A percentile compares a stretch with the other conserved stretches of the same genome.
These are phyloP conservation scores for Malthinus seriepunctatus DNA, from an alignment of 2,888 invertebrate genomes.

Conservation along the genomic window DNA sequence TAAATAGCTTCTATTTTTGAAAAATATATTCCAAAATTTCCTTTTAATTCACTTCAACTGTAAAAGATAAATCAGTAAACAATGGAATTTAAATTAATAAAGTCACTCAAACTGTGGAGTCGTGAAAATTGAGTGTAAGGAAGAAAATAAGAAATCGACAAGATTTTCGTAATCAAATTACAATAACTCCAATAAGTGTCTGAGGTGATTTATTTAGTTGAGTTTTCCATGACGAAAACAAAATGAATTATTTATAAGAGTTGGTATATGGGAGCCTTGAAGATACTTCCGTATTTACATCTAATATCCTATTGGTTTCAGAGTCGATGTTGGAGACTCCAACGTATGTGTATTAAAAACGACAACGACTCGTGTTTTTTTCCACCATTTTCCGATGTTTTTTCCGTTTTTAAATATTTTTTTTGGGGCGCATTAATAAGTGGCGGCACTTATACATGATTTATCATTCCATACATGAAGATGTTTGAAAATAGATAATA, in stretches of 20 bases:
- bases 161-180: conserved; percentile 7
- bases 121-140: too few species aligned
- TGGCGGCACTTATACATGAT: conserved; percentile 8
- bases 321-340: conserved; percentile 5
- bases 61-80: too few species aligned
- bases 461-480: conserved; percentile 21
- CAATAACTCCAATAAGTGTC: conserved; percentile 12
- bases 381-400: conserved; percentile 5
- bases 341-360: conserved; percentile 9
- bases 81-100: too few species aligned
- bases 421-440: conserved; percentile 15
- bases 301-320: conserved; percentile 8
- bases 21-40: too few species aligned
- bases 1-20: too few species aligned
- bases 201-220: conserved; percentile 11
- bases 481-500: conserved; percentile 25
- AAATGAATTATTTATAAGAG: conserved; percentile 11
- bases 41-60: too few species aligned
- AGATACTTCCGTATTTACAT: conserved; percentile 17
- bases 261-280: conserved; percentile 9
- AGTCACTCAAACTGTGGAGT: too few species aligned
- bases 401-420: conserved; percentile 13
- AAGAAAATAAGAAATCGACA: too few species aligned
- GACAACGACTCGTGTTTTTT: conserved; percentile 1
- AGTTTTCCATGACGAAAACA: conserved; percentile 13